A percentile compares a stretch with the other conserved stretches of the same genome.
These are phyloP conservation scores for Bombylius major DNA, from an alignment of 2,888 invertebrate species.

Conservation along the genomic window DNA sequence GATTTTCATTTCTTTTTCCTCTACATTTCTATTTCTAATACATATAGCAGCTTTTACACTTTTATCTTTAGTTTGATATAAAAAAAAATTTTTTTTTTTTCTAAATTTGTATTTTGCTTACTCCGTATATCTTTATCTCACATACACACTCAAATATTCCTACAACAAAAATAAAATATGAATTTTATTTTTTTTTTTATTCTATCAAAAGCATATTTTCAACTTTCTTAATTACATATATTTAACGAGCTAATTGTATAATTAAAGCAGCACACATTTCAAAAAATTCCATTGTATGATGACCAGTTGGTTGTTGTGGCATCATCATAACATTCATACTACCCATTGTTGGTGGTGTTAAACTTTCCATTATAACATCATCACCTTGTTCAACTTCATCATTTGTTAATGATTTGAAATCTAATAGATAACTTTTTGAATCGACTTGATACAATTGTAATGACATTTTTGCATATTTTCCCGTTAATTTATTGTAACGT, in stretches of 20 bases:
- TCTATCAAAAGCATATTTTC: no score
- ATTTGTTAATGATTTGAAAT: conserved; percentile 88
- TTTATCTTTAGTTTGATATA: no score
- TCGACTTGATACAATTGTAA: conserved; percentile 98
- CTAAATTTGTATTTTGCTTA: no score
- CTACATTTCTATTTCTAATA: no score
- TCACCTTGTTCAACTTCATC: conserved; percentile 50
- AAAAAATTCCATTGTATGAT: conserved; percentile 99
- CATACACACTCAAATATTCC: no score
- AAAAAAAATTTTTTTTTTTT: no score
- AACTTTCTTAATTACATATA: not conserved
- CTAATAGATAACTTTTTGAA: conserved; percentile 91
- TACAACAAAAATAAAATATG: no score
- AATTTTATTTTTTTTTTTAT: no score
- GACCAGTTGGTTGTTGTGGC: conserved; percentile 46
- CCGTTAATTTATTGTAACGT: conserved; percentile 73
- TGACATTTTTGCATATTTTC: conserved; percentile 89
- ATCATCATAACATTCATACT: conserved; percentile 18
- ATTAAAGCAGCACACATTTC: conserved; percentile 99
- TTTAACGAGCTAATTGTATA: conserved; percentile 87
- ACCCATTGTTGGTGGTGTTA: conserved; percentile 31
- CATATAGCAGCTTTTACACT: no score
- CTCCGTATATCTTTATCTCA: no score
- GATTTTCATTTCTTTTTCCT: no score
- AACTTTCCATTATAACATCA: conserved; percentile 36